Evolutionary conservation across 92 coral and sea anemone species (phyloP).

Genomic region (Metridium senile): DNA sequence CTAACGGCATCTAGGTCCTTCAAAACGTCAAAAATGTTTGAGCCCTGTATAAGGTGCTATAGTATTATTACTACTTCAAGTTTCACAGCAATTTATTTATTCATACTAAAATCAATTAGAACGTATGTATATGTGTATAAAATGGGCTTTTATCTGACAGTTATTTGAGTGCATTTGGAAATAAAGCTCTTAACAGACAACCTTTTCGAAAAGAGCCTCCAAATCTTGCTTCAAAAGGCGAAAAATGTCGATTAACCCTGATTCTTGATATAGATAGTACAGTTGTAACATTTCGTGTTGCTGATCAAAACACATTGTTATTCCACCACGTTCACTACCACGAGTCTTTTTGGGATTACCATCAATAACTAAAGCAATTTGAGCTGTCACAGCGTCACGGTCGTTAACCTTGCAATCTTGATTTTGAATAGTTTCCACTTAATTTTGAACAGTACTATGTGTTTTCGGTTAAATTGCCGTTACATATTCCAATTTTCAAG

Average conservation of each 20-base stretch:
- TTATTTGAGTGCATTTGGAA: neutral
- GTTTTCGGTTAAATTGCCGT: neutral
- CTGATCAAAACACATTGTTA: too few relatives aligned
- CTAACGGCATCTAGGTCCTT: conserved; percentile 27
- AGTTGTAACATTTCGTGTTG: too few relatives aligned
- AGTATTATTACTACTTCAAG: neutral
- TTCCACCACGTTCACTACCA: too few relatives aligned
- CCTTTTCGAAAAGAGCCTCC: neutral
- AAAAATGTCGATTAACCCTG: neutral
- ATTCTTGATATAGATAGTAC: neutral
- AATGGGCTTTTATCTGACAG: neutral
- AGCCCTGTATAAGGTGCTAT: conserved; percentile 2
- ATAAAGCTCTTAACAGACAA: neutral
- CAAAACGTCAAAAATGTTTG: conserved; percentile 16
- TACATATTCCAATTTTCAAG: neutral
- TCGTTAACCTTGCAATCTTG: conserved; percentile 8
- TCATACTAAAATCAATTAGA: neutral
- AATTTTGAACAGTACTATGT: conserved; percentile 3
- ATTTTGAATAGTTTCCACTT: conserved; percentile 17
- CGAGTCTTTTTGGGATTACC: too few relatives aligned
- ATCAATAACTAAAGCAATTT: conserved; percentile 5
- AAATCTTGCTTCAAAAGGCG: neutral
- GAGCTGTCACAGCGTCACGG: conserved; percentile 15
- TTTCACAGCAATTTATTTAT: neutral
- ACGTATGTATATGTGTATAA: neutral